These are phyloP conservation scores for Apodemia duryi DNA, from an alignment of 2,888 invertebrate species.

Conservation along the genomic window DNA sequence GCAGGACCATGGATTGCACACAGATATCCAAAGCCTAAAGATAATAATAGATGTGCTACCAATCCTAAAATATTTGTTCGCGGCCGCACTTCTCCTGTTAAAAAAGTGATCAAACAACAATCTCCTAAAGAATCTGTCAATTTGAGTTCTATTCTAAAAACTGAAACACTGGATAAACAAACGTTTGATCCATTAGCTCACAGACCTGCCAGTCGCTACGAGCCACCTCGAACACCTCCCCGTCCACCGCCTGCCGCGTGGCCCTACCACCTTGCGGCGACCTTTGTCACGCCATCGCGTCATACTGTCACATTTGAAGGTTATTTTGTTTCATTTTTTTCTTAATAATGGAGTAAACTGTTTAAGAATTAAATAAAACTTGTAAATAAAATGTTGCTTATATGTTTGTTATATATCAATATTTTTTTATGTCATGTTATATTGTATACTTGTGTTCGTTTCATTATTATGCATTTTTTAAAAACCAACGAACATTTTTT, in stretches of 20 bases:
- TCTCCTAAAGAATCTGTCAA: slow-evolving; percentile 62
- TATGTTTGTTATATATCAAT: slow-evolving; percentile 7
- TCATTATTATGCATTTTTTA: too few species aligned
- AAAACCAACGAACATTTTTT: too few species aligned
- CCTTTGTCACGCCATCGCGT: slow-evolving; percentile 76
- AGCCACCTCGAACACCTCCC: slow-evolving; percentile 81
- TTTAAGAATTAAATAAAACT: slow-evolving; percentile 27
- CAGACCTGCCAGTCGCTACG: slow-evolving; percentile 87
- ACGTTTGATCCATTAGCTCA: slow-evolving; percentile 87
- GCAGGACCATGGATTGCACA: slow-evolving; percentile 91
- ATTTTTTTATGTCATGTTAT: not conserved
- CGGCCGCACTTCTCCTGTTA: slow-evolving; percentile 56
- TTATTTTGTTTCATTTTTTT: slow-evolving; percentile 57
- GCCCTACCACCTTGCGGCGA: slow-evolving; percentile 58
- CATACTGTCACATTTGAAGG: slow-evolving; percentile 88
- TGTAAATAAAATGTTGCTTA: slow-evolving; percentile 18
- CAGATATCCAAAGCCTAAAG: slow-evolving; percentile 84
- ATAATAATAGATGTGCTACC: slow-evolving; percentile 83
- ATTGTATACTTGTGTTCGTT: not conserved
- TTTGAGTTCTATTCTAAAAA: slow-evolving; percentile 69
- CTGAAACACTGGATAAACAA: slow-evolving; percentile 80
- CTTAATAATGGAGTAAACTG: slow-evolving; percentile 65
- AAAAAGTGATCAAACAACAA: slow-evolving; percentile 61
- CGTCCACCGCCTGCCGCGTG: slow-evolving; percentile 70
- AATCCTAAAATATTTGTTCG: slow-evolving; percentile 49